Evolutionary conservation across 2,888 invertebrate species (phyloP).

Genomic region (Eudemis profundana): DNA sequence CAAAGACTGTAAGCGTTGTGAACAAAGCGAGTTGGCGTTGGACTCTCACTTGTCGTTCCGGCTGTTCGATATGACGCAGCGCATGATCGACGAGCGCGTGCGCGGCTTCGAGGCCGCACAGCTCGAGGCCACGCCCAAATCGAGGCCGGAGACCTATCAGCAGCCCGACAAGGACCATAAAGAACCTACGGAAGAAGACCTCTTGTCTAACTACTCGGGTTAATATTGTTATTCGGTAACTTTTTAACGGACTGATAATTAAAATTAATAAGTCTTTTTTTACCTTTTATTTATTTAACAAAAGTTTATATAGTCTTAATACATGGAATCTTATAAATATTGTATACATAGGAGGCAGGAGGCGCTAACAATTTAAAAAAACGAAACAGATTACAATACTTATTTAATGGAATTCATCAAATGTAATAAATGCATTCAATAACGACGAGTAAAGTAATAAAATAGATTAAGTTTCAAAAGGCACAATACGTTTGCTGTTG

Average conservation of each 20-base stretch:
- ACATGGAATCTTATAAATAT: conserved; percentile 29
- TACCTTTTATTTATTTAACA: conserved; percentile 32
- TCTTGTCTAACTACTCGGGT: conserved; percentile 33
- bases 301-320: conserved; percentile 27
- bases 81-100: conserved; percentile 59
- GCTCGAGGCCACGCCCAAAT: not conserved
- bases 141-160: not conserved
- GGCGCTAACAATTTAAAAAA: conserved; percentile 30
- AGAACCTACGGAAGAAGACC: conserved; percentile 22
- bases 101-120: conserved; percentile 44
- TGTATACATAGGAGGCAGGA: conserved; percentile 33
- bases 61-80: conserved; percentile 63
- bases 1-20: conserved; percentile 93
- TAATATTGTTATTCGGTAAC: not conserved
- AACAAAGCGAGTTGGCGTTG: conserved; percentile 68
- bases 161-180: not conserved
- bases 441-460: conserved; percentile 8
- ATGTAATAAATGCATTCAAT: conserved; percentile 41
- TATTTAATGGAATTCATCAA: conserved; percentile 38
- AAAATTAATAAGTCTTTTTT: conserved; percentile 10
- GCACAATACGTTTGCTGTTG: conserved; percentile 14
- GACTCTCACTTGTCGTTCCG: conserved; percentile 71
- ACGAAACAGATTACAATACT: conserved; percentile 35
- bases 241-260: conserved; percentile 7
- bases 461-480: not conserved